Percentiles rank a stretch among this genome's conserved stretches.
These are phyloP conservation scores for Xiphorhynchus elegans DNA, from an alignment of 2,113 vertebrate genomes.

Conservation along the genomic window DNA sequence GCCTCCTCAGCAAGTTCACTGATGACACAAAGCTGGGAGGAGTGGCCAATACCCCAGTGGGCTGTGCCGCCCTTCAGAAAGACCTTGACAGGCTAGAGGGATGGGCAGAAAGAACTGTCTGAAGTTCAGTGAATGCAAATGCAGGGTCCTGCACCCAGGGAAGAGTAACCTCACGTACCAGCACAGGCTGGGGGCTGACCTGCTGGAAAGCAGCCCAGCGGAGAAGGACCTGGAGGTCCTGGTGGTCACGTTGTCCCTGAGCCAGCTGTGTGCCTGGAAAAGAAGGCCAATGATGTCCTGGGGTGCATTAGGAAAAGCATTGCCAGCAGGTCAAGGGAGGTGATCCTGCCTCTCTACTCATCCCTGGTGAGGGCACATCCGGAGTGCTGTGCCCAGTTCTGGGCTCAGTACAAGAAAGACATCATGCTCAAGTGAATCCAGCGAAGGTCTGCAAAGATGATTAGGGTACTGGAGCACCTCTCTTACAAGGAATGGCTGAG, in stretches of 20 bases:
- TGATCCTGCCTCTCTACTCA: neutral
- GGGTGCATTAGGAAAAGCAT: neutral
- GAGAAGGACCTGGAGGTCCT: neutral
- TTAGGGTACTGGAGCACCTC: neutral
- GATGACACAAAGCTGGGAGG: neutral
- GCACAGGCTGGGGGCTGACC: neutral
- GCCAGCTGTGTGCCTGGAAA: neutral
- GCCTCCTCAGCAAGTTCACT: neutral
- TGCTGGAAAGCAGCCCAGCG: neutral
- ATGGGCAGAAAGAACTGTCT: neutral
- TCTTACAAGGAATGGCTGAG: neutral
- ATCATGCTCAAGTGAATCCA: neutral
- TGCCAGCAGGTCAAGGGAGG: neutral
- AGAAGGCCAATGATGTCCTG: neutral
- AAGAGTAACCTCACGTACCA: neutral
- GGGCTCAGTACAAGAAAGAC: rapidly evolving
- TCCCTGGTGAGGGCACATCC: too few species aligned
- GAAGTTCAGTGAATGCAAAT: neutral
- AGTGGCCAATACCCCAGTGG: neutral
- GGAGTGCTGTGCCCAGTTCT: neutral
- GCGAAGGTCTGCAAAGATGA: rapidly evolving
- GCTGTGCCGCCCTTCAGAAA: neutral
- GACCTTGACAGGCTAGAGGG: neutral
- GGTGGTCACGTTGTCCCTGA: neutral
- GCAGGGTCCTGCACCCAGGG: neutral